Base-by-base conservation (phyloP, 2,113 vertebrate genomes). In the Dendropsophus ebraccatus region DNA sequence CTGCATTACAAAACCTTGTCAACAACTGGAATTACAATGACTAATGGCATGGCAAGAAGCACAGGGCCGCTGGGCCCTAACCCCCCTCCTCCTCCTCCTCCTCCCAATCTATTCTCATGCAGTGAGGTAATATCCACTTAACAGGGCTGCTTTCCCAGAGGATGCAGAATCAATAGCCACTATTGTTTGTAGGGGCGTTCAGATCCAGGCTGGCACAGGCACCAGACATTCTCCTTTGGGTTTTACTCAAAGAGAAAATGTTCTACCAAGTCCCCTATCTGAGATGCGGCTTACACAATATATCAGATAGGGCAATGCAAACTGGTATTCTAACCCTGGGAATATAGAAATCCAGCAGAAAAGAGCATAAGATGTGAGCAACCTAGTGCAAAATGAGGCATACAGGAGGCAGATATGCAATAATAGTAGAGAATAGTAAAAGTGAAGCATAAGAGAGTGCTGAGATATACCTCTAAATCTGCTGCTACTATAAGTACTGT, bases 91-190 rank as follows among this genome's bases (percentile, higher is more conserved):
- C 32, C 54, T 28, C 65, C 54, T n/a, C 52, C 30, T 60, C 32
- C 9, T 7, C 2, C 23, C 2, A 58, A 80, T 47, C 72, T n/a
- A 60, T 60, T 84, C 54, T 28, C 49, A 8, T 23, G 69, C 25
- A 84, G 56, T 76, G 70, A 87, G 85, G 60, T 50, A 77, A 84
- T 49, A 75, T n/a, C n/a, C 62, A 79, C 74, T 84, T 76, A 65
- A 47, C 70, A 19, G 19, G 12, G 25, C 35, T 82, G 6, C 21
- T 84, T 84, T 62, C 72, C 72, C 56, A 62, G 62, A 84, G 83
- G 83, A 84, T 76, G 54, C 19, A 30, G 72, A 76, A 84, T 84
- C 72, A 84, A 76, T 84, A 50, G 72, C 47, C 65, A 84, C 23
- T 82, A 67, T n/a, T 75, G 47, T 67, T 32, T 75, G 30, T 10